Conservation (phyloP, 2,797 vertebrate species). For the Hybognathus amarus region DNA sequence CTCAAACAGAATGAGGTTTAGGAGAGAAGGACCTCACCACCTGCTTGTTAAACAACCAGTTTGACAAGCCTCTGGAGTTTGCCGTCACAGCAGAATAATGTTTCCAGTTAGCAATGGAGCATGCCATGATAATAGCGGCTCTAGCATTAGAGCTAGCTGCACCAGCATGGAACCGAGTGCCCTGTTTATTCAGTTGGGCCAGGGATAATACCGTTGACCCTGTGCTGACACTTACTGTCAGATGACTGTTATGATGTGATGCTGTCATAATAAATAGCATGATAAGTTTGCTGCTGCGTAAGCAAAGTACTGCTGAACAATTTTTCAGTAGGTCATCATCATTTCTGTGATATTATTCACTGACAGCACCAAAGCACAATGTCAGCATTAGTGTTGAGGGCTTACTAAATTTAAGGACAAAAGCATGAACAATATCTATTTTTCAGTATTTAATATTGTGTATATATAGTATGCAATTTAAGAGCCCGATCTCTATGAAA, state of each 20-base stretch:
- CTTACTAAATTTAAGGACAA: background rate
- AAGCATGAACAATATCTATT: background rate
- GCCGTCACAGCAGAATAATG: constrained; percentile 47
- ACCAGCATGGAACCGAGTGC: constrained; percentile 24
- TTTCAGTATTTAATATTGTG: background rate
- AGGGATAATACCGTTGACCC: constrained; percentile 27
- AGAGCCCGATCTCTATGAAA: no score
- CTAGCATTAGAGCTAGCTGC: constrained; percentile 21
- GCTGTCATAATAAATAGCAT: constrained; percentile 38
- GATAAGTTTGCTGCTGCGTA: constrained; percentile 10
- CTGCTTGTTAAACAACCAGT: constrained; percentile 59
- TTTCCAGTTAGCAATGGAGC: constrained; percentile 48
- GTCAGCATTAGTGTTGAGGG: background rate
- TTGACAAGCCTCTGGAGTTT: constrained; percentile 55
- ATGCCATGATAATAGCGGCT: constrained; percentile 34
- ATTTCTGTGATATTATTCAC: no score
- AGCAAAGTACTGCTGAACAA: constrained; percentile 21
- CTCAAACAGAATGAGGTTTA: constrained; percentile 43
- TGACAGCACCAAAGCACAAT: no score
- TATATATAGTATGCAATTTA: no score
- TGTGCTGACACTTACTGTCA: constrained; percentile 25
- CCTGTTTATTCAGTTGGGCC: constrained; percentile 39
- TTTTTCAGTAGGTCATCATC: background rate
- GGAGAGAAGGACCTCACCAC: constrained; percentile 50
- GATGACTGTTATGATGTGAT: constrained; percentile 35